Evolutionary conservation across 2,888 invertebrate species (phyloP).

Genomic region (Cerceris rybyensis): DNA sequence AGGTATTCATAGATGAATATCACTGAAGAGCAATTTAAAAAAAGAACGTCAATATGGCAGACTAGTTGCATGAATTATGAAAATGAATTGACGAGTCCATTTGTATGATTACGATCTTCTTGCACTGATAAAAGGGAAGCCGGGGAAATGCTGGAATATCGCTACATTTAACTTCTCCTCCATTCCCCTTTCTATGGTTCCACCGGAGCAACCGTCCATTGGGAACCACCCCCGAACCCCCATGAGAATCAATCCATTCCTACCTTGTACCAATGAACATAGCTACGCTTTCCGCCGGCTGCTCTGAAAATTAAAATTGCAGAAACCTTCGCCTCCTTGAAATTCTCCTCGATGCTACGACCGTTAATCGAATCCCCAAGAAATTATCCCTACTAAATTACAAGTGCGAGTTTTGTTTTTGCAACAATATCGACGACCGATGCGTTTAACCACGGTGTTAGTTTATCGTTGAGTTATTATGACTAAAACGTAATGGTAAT

Average conservation of each 20-base stretch:
- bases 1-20: not conserved
- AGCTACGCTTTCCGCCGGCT: constrained; percentile 7
- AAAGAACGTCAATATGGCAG: not conserved
- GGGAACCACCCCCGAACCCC: constrained; percentile 26
- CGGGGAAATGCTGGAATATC: constrained; percentile 28
- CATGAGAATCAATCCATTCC: constrained; percentile 47
- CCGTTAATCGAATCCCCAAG: not conserved
- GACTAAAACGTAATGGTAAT: too few species aligned
- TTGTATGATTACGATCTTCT: constrained; percentile 37
- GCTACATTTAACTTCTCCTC: constrained; percentile 29
- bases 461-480: too few species aligned
- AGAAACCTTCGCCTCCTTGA: constrained; percentile 8
- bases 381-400: not conserved
- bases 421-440: too few species aligned
- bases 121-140: not conserved
- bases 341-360: not conserved
- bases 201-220: constrained; percentile 24
- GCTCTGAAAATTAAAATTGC: constrained; percentile 45
- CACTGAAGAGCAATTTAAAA: not conserved
- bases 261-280: constrained; percentile 13
- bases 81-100: constrained; percentile 35
- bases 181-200: constrained; percentile 15
- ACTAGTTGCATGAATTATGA: constrained; percentile 11
- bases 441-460: too few species aligned
- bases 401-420: too few species aligned